A percentile compares a stretch with the other conserved stretches of the same genome.
Evolutionary conservation across 2,888 invertebrate genomes (phyloP).

Genomic region (Drosophila cognata): DNA sequence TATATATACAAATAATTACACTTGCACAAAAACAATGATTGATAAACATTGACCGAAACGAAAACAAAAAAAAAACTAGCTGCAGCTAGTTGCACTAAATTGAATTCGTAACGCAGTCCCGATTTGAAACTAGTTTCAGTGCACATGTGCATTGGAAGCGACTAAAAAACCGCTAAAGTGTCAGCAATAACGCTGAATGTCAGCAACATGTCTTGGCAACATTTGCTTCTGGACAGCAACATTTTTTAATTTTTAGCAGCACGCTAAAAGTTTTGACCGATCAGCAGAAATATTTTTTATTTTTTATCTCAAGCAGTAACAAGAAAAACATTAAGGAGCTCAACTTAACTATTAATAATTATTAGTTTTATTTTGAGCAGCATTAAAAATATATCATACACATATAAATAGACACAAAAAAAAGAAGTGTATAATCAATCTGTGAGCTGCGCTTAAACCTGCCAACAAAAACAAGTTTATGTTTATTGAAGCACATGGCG

Average conservation of each 20-base stretch:
- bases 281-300: background rate
- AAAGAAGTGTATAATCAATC: slow-evolving; percentile 45
- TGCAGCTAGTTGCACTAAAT: slow-evolving; percentile 17
- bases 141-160: slow-evolving; percentile 66
- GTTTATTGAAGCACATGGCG: slow-evolving; percentile 71
- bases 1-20: slow-evolving; percentile 26
- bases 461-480: slow-evolving; percentile 70
- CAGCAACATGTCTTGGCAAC: slow-evolving; percentile 52
- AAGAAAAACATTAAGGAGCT: background rate
- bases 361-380: background rate
- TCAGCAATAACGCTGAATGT: slow-evolving; percentile 29
- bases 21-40: slow-evolving; percentile 13
- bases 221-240: slow-evolving; percentile 30
- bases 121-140: slow-evolving; percentile 74
- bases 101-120: slow-evolving; percentile 35
- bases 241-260: background rate
- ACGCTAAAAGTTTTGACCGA: background rate
- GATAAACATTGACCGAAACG: slow-evolving; percentile 2
- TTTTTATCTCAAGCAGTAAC: background rate
- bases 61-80: slow-evolving; percentile 17
- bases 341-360: background rate
- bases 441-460: slow-evolving; percentile 51
- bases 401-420: slow-evolving; percentile 35
- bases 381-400: slow-evolving; percentile 24
- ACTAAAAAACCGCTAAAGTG: slow-evolving; percentile 23